Evolutionary conservation across 92 coral and sea anemone genomes (phyloP).

Genomic region (Paramuricea clavata): DNA sequence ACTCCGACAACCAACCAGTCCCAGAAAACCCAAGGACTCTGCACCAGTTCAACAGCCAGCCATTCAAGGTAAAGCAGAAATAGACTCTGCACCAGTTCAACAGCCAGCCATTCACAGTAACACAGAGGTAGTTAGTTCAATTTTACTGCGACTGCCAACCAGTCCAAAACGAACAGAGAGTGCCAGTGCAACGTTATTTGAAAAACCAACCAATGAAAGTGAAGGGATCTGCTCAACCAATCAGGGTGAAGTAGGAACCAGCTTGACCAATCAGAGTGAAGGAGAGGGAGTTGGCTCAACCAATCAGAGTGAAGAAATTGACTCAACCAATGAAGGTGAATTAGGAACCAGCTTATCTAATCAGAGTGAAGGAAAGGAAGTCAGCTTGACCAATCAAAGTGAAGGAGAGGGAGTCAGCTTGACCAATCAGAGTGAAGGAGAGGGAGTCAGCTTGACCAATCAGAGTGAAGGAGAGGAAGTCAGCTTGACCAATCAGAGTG

Average conservation of each 20-base stretch:
- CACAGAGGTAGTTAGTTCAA: background rate
- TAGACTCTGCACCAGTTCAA: background rate
- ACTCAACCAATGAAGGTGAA: background rate
- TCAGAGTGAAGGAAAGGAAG: background rate
- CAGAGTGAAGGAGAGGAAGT: background rate
- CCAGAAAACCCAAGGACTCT: too few species aligned
- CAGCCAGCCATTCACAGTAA: background rate
- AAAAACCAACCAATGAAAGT: background rate
- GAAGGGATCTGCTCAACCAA: background rate
- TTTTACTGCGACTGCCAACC: background rate
- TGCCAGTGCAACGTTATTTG: background rate
- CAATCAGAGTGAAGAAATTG: too few species aligned
- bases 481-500: background rate
- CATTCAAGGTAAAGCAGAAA: background rate
- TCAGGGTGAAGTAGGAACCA: too few species aligned
- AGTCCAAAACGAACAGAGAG: background rate
- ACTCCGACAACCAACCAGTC: too few species aligned
- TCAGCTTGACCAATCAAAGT: too few species aligned
- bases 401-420: too few species aligned
- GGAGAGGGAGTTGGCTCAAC: constrained; percentile 1
- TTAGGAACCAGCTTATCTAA: background rate
- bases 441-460: background rate
- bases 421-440: constrained; percentile 1
- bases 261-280: constrained; percentile 2
- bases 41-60: background rate